Evolutionary conservation across 2,797 vertebrate species (phyloP).

Genomic region (Cottoperca gobio): DNA sequence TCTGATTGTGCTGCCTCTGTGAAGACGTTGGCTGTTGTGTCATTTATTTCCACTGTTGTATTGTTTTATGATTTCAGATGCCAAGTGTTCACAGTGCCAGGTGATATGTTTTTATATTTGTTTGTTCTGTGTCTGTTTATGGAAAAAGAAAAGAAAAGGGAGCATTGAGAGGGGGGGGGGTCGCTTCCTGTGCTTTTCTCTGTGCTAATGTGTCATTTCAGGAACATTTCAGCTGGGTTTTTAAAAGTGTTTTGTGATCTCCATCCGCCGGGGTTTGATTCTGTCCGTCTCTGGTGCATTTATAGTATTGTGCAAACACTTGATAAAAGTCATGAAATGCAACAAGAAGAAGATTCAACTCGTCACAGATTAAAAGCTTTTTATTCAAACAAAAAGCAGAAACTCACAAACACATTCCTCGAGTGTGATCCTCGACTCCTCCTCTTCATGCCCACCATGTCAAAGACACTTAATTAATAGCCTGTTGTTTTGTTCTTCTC

Average conservation of each 20-base stretch:
- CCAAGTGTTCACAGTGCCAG: conserved; percentile 78
- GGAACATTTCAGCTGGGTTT: conserved; percentile 36
- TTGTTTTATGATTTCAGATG: conserved; percentile 66
- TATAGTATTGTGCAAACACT: conserved; percentile 37
- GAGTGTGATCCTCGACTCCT: conserved; percentile 33
- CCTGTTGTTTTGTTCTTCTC: conserved; percentile 8
- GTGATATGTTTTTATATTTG: conserved; percentile 55
- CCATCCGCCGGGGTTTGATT: conserved; percentile 22
- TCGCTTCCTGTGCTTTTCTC: conserved; percentile 44
- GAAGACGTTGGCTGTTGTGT: conserved; percentile 57
- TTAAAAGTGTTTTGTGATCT: conserved; percentile 37
- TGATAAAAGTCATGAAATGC: conserved; percentile 22
- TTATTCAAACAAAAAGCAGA: conserved; percentile 15
- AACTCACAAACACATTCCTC: conserved; percentile 27
- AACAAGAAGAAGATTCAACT: conserved; percentile 32
- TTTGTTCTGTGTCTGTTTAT: conserved; percentile 57
- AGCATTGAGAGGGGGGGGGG: background rate
- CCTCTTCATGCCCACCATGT: conserved; percentile 36
- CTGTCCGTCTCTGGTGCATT: conserved; percentile 33
- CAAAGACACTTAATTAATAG: conserved; percentile 34
- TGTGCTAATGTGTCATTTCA: conserved; percentile 45
- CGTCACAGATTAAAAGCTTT: conserved; percentile 21
- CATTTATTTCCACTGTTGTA: conserved; percentile 54
- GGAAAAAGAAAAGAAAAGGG: conserved; percentile 50
- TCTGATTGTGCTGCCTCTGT: conserved; percentile 60